These are phyloP conservation scores for Drosophila rufa DNA, from an alignment of 1,140 invertebrate species.

Conservation along the genomic window DNA sequence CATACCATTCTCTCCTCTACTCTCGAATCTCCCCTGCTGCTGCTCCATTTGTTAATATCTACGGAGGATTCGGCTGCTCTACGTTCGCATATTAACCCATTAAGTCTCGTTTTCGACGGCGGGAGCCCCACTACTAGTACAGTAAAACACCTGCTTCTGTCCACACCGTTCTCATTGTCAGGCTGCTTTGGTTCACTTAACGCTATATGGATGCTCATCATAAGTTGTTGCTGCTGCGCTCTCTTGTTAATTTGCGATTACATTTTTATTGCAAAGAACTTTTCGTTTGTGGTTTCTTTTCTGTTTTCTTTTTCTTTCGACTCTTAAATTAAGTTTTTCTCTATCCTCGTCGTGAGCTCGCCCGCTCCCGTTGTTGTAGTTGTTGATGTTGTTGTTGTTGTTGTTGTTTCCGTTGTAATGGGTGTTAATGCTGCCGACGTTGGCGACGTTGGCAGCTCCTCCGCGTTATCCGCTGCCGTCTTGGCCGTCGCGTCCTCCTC, in stretches of 20 bases:
- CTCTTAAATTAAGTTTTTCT: slow-evolving; percentile 71
- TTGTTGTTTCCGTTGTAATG: slow-evolving; percentile 26
- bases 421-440: slow-evolving; percentile 16
- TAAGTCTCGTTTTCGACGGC: slow-evolving; percentile 70
- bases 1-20: slow-evolving; percentile 6
- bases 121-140: slow-evolving; percentile 36
- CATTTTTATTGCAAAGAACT: slow-evolving; percentile 52
- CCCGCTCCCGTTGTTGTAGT: slow-evolving; percentile 42
- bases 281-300: slow-evolving; percentile 33
- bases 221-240: slow-evolving; percentile 31
- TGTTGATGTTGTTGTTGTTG: slow-evolving; percentile 22
- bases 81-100: slow-evolving; percentile 34
- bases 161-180: slow-evolving; percentile 50
- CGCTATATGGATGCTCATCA: slow-evolving; percentile 52
- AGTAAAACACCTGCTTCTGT: slow-evolving; percentile 35
- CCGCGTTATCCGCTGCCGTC: slow-evolving; percentile 14
- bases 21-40: background rate
- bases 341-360: slow-evolving; percentile 53
- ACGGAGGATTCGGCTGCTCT: slow-evolving; percentile 30
- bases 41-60: slow-evolving; percentile 62
- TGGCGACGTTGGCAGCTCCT: slow-evolving; percentile 6
- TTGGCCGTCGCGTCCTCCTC: slow-evolving; percentile 52
- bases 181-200: slow-evolving; percentile 54
- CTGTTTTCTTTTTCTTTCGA: slow-evolving; percentile 11
- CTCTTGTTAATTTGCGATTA: slow-evolving; percentile 42